phyloP scores from a whole-genome alignment of 2,888 invertebrate species.

The Ypsolopha sequella region DNA sequence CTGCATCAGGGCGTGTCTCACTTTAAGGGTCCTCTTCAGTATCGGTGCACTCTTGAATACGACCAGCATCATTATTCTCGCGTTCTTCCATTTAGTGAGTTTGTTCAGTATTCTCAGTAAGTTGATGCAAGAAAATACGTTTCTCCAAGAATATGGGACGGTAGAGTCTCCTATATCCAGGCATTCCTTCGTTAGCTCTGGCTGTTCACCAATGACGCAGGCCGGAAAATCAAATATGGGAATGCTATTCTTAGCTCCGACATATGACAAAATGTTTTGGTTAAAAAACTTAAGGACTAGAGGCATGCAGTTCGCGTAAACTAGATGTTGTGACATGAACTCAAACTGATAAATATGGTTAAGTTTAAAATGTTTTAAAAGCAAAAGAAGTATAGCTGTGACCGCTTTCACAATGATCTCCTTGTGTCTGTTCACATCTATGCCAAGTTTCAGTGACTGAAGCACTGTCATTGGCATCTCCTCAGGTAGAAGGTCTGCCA shows the following conservation, averaged over 20 bases:
- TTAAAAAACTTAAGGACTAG: constrained; percentile 98
- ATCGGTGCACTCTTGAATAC: constrained; percentile 99
- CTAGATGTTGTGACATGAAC: constrained; percentile 98
- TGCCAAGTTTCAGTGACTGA: constrained; percentile 94
- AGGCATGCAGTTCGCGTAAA: constrained; percentile 99
- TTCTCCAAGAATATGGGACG: constrained; percentile 93
- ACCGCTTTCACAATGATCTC: constrained; percentile 98
- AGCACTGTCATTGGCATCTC: constrained; percentile 97
- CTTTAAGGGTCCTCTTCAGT: constrained; percentile 95
- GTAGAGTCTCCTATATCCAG: constrained; percentile 88
- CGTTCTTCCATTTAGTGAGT: constrained; percentile 99
- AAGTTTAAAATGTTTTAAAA: constrained; percentile 96
- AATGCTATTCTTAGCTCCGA: constrained; percentile 94
- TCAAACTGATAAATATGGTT: constrained; percentile 99
- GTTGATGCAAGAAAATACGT: constrained; percentile 98
- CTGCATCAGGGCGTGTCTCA: constrained; percentile 96
- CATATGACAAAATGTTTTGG: constrained; percentile 95
- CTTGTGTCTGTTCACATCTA: constrained; percentile 98
- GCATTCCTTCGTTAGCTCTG: constrained; percentile 92
- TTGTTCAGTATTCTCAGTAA: constrained; percentile 96
- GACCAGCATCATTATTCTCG: constrained; percentile 99
- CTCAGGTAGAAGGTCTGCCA: constrained; percentile 97
- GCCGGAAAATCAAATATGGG: constrained; percentile 95
- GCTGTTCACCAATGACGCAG: constrained; percentile 95
- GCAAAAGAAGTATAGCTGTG: constrained; percentile 88